These are phyloP conservation scores for Solenopsis invicta DNA, from an alignment of 1,140 invertebrate genomes.

Conservation along the genomic window DNA sequence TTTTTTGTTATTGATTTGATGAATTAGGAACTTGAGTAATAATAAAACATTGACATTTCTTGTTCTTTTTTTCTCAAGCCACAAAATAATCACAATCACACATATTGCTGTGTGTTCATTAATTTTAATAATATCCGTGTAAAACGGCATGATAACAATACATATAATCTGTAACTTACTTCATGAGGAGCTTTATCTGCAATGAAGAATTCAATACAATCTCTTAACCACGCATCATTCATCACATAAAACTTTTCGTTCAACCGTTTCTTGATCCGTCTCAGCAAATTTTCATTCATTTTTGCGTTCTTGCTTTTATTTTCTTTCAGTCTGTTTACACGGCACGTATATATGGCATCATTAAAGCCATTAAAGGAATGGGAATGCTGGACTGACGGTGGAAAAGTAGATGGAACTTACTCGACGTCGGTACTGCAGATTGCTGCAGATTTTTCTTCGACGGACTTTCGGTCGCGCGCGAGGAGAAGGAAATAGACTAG, in stretches of 20 bases:
- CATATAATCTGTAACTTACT: neutral
- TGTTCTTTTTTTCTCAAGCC: neutral
- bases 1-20: neutral
- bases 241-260: conserved; percentile 74
- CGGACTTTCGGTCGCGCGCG: no score
- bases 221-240: conserved; percentile 80
- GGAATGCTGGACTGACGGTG: no score
- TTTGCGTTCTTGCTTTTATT: neutral
- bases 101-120: neutral
- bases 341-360: no score
- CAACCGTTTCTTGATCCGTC: conserved; percentile 69
- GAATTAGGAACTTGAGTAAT: neutral
- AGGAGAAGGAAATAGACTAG: no score
- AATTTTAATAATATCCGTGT: neutral
- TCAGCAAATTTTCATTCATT: conserved; percentile 71
- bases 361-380: no score
- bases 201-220: conserved; percentile 81
- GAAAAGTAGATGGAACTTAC: no score
- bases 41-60: neutral
- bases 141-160: neutral
- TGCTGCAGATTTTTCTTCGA: no score
- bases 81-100: conserved; percentile 1
- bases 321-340: no score
- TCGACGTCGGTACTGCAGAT: no score
- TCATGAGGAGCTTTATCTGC: neutral